Evolutionary conservation across 2,113 vertebrate genomes (phyloP), one percentile per base, ranked within the genome.

Genomic region (Antennarius striatus): DNA sequence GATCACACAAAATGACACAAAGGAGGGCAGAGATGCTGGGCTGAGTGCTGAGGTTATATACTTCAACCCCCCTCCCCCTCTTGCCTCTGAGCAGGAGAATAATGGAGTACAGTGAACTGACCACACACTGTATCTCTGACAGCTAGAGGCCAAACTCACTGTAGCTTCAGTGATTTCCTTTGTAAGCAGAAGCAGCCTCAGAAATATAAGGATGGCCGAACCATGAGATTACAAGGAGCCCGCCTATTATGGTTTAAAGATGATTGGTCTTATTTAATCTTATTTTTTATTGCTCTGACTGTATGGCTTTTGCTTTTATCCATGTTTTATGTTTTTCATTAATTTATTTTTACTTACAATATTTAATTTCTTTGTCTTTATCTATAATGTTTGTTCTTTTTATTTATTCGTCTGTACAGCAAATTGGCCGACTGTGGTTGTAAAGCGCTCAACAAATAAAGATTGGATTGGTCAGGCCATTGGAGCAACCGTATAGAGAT

Each of bases 101-200:
- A 86, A 87, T 78, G 72, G 75, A 58, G 69, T 75, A 81, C 64
- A 71, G 61, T 82, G 79, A 77, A 74, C 82, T 86, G 83, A 85
- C 82, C 85, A 79, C 83, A 80, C 78, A 79, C 57, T 79, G 74
- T 58, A 83, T 73, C 78, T 79, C 72, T 52, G 64, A 85, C 58
- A 80, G 83, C 85, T 68, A 14, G 79, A 85, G 84, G 87, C 81
- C 72, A 83, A 87, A 82, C 73, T 86, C 68, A 73, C 72, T 82
- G 81, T 74, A 73, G 83, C 83, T 71, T 77, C 74, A 81, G 77
- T 55, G 74, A 86, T 86, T 86, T 62, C 69, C 82, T 66, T 76
- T 73, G 56, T 11, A 75, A 84, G 82, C 81, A 75, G 71, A 77
- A 75, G 83, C 80, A 10, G 50, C 74, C 74, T 80, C 68, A 75